Evolutionary conservation across 1,140 invertebrate genomes (phyloP).

Genomic region (Eurosta solidaginis): DNA sequence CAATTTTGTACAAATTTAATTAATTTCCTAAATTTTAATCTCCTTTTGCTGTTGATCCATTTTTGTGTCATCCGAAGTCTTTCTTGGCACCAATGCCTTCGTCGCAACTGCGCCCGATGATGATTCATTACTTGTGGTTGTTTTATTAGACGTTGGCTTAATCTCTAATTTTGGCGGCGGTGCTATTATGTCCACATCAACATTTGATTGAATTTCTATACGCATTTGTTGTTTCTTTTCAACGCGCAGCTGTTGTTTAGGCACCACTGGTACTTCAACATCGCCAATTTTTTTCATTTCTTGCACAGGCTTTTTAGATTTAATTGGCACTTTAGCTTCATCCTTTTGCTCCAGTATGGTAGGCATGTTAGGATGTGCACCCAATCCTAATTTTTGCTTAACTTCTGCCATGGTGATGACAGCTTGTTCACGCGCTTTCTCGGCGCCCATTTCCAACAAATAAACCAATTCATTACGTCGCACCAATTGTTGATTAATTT

Average conservation of each 20-base stretch:
- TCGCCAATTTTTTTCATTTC: not conserved
- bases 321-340: not conserved
- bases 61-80: not conserved
- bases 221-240: slow-evolving; percentile 26
- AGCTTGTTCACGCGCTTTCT: slow-evolving; percentile 72
- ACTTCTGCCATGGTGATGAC: slow-evolving; percentile 73
- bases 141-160: not conserved
- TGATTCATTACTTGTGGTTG: not conserved
- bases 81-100: not conserved
- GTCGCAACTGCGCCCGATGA: not conserved
- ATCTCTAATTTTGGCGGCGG: not conserved
- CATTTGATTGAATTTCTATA: not conserved
- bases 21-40: not conserved
- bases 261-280: not conserved
- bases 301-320: not conserved
- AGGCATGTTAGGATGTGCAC: slow-evolving; percentile 32
- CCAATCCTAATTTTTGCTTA: slow-evolving; percentile 67
- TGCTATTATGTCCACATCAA: not conserved
- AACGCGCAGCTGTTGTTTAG: slow-evolving; percentile 29
- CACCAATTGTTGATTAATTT: slow-evolving; percentile 66
- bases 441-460: slow-evolving; percentile 72
- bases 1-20: not conserved
- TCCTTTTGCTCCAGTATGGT: not conserved
- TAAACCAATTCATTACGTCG: slow-evolving; percentile 70
- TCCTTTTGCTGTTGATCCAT: not conserved